Conservation (phyloP, 2,888 invertebrate species). For the Sipha maydis region DNA sequence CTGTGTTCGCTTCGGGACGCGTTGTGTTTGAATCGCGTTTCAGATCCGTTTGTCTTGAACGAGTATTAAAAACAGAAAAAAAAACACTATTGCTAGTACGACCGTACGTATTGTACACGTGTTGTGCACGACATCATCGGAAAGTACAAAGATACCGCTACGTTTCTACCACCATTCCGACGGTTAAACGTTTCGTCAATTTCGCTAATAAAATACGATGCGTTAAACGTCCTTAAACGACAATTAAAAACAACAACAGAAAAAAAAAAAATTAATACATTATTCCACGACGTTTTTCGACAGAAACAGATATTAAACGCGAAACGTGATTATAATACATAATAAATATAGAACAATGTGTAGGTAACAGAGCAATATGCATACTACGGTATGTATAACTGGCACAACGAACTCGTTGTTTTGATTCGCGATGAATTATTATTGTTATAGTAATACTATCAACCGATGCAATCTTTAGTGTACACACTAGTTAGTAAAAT, state of each 20-base stretch:
- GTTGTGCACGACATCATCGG: not conserved
- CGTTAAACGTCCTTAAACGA: constrained; percentile 30
- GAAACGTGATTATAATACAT: too few species aligned
- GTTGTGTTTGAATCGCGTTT: not conserved
- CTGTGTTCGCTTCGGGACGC: not conserved
- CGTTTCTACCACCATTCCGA: not conserved
- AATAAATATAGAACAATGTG: not conserved
- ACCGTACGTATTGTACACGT: not conserved
- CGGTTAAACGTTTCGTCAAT: not conserved
- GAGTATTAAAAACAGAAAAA: not conserved
- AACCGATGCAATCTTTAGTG: not conserved
- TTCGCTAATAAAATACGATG: not conserved
- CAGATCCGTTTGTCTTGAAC: not conserved
- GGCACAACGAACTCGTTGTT: too few species aligned
- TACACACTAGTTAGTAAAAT: not conserved
- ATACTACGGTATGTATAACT: too few species aligned
- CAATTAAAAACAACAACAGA: not conserved
- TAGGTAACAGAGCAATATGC: too few species aligned
- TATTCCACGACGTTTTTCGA: not conserved
- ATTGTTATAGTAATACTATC: not conserved
- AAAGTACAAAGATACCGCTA: constrained; percentile 27
- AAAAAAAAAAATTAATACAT: not conserved
- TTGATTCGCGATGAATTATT: not conserved
- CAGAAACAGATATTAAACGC: not conserved
- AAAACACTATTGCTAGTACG: not conserved